Conservation (phyloP, 2,113 vertebrate genomes). For the Tapirus terrestris region DNA sequence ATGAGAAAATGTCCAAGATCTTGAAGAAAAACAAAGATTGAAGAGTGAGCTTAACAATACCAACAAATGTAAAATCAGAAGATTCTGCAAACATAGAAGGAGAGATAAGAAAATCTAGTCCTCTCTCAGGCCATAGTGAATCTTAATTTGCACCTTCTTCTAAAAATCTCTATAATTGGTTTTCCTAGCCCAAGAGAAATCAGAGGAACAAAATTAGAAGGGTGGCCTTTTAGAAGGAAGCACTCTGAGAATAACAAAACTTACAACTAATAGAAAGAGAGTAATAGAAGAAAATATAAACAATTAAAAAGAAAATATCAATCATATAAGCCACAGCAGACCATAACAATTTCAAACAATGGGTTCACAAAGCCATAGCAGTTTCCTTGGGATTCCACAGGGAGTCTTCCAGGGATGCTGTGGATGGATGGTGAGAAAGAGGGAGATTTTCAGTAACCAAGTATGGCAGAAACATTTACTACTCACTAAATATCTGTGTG, state of each 20-base stretch:
- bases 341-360: neutral
- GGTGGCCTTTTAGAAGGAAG: neutral
- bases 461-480: neutral
- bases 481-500: neutral
- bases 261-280: neutral
- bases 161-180: neutral
- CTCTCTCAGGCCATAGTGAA: neutral
- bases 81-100: neutral
- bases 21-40: neutral
- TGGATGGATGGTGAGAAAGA: neutral
- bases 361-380: neutral
- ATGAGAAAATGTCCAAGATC: neutral
- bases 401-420: neutral
- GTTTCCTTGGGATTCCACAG: neutral
- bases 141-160: neutral
- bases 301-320: neutral
- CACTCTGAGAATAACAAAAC: neutral
- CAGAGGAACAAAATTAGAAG: neutral
- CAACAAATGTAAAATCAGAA: neutral
- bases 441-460: neutral
- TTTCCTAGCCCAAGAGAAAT: neutral
- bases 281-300: neutral
- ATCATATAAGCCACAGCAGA: neutral
- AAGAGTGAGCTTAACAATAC: neutral
- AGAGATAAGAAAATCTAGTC: neutral